phyloP scores from a whole-genome alignment of 2,888 invertebrate genomes.

The Arge pagana region DNA sequence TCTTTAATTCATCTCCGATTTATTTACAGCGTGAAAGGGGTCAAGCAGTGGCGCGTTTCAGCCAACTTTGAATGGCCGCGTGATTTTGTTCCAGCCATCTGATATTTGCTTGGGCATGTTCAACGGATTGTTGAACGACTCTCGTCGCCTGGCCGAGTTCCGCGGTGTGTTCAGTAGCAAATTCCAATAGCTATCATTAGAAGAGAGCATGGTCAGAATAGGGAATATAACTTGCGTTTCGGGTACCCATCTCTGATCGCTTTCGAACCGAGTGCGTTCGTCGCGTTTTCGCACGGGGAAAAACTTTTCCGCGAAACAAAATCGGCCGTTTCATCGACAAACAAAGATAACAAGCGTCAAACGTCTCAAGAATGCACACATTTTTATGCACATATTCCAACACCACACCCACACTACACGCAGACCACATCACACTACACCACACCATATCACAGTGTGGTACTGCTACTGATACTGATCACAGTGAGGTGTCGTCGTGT shows the following conservation, averaged over 20 bases:
- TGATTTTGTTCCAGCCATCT: conserved; percentile 83
- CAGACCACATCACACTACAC: no score
- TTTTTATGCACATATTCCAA: no score
- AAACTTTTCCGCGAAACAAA: neutral
- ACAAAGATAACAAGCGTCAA: neutral
- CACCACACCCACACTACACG: no score
- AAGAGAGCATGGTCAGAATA: neutral
- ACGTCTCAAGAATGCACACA: no score
- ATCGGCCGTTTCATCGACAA: neutral
- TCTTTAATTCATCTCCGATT: no score
- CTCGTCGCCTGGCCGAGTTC: conserved; percentile 71
- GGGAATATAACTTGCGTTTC: neutral
- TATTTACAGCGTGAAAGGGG: no score
- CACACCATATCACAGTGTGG: no score
- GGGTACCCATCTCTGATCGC: no score
- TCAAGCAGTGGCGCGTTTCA: conserved; percentile 55
- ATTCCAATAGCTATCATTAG: conserved; percentile 66
- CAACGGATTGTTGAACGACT: conserved; percentile 79
- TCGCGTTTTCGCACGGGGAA: no score
- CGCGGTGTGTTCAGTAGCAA: conserved; percentile 66
- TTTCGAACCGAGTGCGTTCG: no score
- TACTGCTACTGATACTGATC: no score
- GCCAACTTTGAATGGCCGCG: conserved; percentile 75
- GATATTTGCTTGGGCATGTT: conserved; percentile 79
- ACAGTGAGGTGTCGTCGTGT: no score